phyloP scores from a whole-genome alignment of 2,888 invertebrate genomes.

The Pogonocherus hispidulus region DNA sequence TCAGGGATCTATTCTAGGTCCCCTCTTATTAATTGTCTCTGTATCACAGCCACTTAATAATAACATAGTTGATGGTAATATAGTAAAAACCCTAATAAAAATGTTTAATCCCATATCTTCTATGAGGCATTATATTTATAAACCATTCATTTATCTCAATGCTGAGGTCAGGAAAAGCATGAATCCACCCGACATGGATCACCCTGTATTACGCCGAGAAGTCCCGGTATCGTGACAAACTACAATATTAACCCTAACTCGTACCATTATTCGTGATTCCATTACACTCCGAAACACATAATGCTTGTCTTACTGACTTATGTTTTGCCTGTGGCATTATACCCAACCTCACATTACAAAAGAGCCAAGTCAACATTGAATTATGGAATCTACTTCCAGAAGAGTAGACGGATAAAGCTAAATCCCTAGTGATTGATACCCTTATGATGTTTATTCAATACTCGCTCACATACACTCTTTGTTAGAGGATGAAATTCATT shows the following conservation, averaged over 20 bases:
- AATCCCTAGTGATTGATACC: constrained; percentile 62
- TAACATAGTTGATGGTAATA: too few relatives aligned
- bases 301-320: constrained; percentile 27
- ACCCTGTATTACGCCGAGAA: background rate
- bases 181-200: too few relatives aligned
- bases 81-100: too few relatives aligned
- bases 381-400: constrained; percentile 61
- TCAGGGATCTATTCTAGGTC: too few relatives aligned
- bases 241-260: constrained; percentile 10
- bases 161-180: too few relatives aligned
- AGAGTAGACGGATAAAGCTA: constrained; percentile 59
- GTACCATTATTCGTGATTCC: constrained; percentile 5
- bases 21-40: too few relatives aligned
- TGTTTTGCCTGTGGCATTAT: constrained; percentile 26
- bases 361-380: constrained; percentile 60
- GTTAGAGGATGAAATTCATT: constrained; percentile 48
- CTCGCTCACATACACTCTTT: constrained; percentile 45
- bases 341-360: constrained; percentile 43
- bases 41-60: too few relatives aligned
- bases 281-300: constrained; percentile 26
- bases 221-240: background rate
- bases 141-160: too few relatives aligned
- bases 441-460: constrained; percentile 62
- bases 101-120: too few relatives aligned
- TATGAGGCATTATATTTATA: too few relatives aligned